Evolutionary conservation across 2,888 invertebrate genomes (phyloP), one percentile per base, ranked within the genome.

Genomic region (Ganaspis brasiliensis): DNA sequence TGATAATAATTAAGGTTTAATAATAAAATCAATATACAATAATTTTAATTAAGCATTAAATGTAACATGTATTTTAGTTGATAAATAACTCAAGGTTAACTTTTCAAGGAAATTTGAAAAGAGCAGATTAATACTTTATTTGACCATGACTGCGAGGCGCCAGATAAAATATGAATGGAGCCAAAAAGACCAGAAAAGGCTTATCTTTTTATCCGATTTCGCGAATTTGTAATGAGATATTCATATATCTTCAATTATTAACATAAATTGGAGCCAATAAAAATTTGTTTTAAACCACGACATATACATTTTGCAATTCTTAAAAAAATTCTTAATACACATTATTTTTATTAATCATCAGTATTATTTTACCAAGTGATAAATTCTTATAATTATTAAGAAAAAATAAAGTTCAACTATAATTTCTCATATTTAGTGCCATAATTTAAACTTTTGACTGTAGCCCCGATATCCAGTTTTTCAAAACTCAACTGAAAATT

Each of bases 171-270:
- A 24, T 45, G 19, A 37, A 14, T 21, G n/a, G n/a, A 67, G 9
- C 45, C 19, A 24, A 40, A 67, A 45, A 67, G 45, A 63, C 37
- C 45, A 40, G 45, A 52, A 52, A 52, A 67, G 14, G n/a, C 16
- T 12, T 8, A 63, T 63, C 19, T 40, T 45, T 49, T 40, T 3
- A 12, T 14, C 21, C 21, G 24, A 40, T 24, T 67, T 21, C 9
- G n/a, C 24, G 24, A 24, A 59, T 31, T 59, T 59, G 26, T 35
- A 59, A 35, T 31, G 9, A n/a, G 10, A 16, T 16, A 59, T 59
- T 59, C 16, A 31, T 59, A 59, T 5, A 24, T 6, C 57, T 12
- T 4, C 16, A 0, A 59, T 59, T 26, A 59, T 26, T 21, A 57
- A 31, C 26, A 45, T 14, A 45, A 59, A 31, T 31, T 59, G 16